A percentile compares a stretch with the other conserved stretches of the same genome.
Evolutionary conservation across 2,888 invertebrate genomes (phyloP).

Genomic region (Dione vanillae): DNA sequence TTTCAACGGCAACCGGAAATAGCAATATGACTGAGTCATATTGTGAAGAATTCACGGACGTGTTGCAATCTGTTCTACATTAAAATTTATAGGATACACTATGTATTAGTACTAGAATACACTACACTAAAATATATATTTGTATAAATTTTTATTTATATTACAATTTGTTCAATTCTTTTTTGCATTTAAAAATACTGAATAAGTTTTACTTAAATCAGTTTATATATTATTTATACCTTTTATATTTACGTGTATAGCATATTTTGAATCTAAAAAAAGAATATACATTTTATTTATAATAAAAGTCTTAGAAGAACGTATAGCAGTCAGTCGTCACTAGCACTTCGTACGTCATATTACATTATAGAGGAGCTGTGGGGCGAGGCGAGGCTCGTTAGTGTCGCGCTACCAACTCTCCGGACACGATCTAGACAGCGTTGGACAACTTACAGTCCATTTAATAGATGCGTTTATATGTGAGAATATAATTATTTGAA

Average conservation of each 20-base stretch:
- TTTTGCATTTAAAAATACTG: too few relatives aligned
- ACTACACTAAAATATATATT: too few relatives aligned
- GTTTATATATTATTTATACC: too few relatives aligned
- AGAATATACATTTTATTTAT: slow-evolving; percentile 9
- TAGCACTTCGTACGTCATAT: slow-evolving; percentile 16
- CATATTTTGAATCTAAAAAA: too few relatives aligned
- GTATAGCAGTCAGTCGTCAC: slow-evolving; percentile 13
- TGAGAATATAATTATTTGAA: background rate
- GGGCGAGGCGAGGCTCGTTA: slow-evolving; percentile 32
- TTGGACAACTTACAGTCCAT: slow-evolving; percentile 19
- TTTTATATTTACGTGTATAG: too few relatives aligned
- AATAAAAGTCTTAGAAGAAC: background rate
- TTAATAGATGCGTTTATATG: slow-evolving; percentile 10
- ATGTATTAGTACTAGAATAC: too few relatives aligned
- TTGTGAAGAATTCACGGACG: background rate
- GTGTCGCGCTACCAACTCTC: slow-evolving; percentile 24
- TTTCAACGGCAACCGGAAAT: slow-evolving; percentile 21
- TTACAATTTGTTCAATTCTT: too few relatives aligned
- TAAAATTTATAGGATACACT: too few relatives aligned
- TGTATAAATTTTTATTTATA: too few relatives aligned
- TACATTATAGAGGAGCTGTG: slow-evolving; percentile 12
- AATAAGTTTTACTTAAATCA: too few relatives aligned
- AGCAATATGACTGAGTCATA: slow-evolving; percentile 8
- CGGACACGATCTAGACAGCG: slow-evolving; percentile 9
- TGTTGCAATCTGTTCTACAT: background rate